A percentile compares a stretch with the other conserved stretches of the same genome.
Evolutionary conservation across 1,140 invertebrate species (phyloP).

Genomic region (Bemisia tabaci): DNA sequence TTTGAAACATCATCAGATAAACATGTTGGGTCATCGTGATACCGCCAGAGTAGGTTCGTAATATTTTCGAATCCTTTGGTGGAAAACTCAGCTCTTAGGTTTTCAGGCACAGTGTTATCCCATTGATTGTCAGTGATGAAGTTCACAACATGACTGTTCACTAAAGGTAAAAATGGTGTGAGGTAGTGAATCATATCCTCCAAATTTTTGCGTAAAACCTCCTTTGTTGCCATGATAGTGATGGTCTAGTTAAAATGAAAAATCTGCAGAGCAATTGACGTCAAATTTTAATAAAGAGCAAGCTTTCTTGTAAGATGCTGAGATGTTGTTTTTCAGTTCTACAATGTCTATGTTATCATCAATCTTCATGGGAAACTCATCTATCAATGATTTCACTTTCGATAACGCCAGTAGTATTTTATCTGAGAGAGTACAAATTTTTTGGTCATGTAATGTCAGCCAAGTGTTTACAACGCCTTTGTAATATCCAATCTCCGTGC

Average conservation of each 20-base stretch:
- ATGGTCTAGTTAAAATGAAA: background rate
- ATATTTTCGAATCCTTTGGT: background rate
- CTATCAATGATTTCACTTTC: slow-evolving; percentile 22
- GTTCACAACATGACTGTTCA: slow-evolving; percentile 66
- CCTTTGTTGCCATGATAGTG: slow-evolving; percentile 13
- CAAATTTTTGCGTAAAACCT: slow-evolving; percentile 29
- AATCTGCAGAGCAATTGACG: slow-evolving; percentile 14
- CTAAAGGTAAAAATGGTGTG: slow-evolving; percentile 40
- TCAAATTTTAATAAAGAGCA: slow-evolving; percentile 27
- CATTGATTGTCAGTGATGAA: slow-evolving; percentile 60
- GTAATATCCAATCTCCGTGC: slow-evolving; percentile 29
- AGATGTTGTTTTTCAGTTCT: slow-evolving; percentile 20
- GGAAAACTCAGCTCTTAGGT: slow-evolving; percentile 37
- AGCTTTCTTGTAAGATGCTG: slow-evolving; percentile 26
- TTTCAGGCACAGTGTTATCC: slow-evolving; percentile 39
- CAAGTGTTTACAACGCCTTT: slow-evolving; percentile 15
- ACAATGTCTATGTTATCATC: slow-evolving; percentile 23
- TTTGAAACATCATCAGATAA: background rate
- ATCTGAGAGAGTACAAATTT: slow-evolving; percentile 12
- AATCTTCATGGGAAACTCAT: slow-evolving; percentile 25
- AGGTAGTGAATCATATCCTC: slow-evolving; percentile 41
- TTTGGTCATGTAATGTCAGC: slow-evolving; percentile 4
- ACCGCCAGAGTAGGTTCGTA: slow-evolving; percentile 6
- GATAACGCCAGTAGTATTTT: slow-evolving; percentile 17
- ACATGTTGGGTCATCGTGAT: background rate